These are phyloP conservation scores for Panthera tigris DNA, from an alignment of 2,113 vertebrate species.

Conservation along the genomic window DNA sequence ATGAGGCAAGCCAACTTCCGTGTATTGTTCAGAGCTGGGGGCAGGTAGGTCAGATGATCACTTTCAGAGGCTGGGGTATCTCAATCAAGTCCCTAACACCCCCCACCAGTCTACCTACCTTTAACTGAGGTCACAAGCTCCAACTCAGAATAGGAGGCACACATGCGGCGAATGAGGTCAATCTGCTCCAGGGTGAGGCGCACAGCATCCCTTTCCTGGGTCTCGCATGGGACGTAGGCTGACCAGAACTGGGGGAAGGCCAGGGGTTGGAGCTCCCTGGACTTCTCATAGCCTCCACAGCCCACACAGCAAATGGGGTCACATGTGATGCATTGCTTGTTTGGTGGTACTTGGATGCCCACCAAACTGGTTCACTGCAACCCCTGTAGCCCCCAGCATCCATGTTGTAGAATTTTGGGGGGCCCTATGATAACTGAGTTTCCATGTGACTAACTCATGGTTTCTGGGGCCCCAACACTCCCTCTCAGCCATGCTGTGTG, in stretches of 20 bases:
- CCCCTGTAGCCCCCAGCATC: background rate
- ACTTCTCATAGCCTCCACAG: background rate
- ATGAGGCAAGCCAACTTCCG: constrained; percentile 91
- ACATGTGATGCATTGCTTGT: background rate
- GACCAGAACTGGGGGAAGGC: constrained; percentile 91
- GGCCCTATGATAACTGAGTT: background rate
- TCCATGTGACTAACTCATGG: background rate
- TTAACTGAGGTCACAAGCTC: constrained; percentile 89
- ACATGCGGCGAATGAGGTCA: constrained; percentile 91
- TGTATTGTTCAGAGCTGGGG: constrained; percentile 85
- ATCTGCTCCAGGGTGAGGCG: constrained; percentile 95
- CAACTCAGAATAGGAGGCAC: constrained; percentile 89
- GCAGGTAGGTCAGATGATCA: constrained; percentile 23
- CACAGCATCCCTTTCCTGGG: constrained; percentile 93
- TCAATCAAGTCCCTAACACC: background rate
- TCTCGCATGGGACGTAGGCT: constrained; percentile 91
- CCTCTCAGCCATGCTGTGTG: background rate
- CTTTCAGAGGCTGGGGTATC: background rate
- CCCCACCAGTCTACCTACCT: constrained; percentile 80
- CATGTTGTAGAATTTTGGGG: background rate
- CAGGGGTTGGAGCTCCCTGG: background rate
- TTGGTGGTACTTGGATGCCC: background rate
- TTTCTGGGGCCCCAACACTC: background rate
- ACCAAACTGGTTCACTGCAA: background rate
- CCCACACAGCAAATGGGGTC: background rate